A percentile compares a stretch with the other conserved stretches of the same genome.
These are phyloP conservation scores for Apodemus agrarius DNA, from an alignment of 2,797 vertebrate genomes.

Conservation along the genomic window DNA sequence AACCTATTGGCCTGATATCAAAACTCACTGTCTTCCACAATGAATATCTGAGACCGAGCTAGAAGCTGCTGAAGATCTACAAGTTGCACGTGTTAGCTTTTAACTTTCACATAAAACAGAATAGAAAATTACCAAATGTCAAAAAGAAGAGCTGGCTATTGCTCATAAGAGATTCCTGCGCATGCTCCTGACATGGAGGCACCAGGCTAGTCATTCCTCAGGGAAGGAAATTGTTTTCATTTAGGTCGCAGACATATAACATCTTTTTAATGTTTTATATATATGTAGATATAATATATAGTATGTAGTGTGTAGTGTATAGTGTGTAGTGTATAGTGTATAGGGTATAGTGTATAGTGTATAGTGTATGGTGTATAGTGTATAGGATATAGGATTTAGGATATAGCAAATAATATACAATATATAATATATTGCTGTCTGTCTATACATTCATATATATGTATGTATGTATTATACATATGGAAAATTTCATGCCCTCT, in stretches of 20 bases:
- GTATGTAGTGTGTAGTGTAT: too few species aligned
- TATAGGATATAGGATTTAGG: too few species aligned
- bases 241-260: neutral
- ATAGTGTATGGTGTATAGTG: too few species aligned
- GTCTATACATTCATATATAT: neutral
- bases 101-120: slow-evolving; percentile 75
- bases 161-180: neutral
- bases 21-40: slow-evolving; percentile 20
- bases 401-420: too few species aligned
- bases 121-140: slow-evolving; percentile 31
- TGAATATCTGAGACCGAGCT: slow-evolving; percentile 25
- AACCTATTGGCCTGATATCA: neutral
- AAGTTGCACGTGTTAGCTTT: slow-evolving; percentile 54
- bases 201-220: neutral
- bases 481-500: neutral
- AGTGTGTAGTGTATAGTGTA: too few species aligned
- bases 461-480: neutral
- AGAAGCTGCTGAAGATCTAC: slow-evolving; percentile 36
- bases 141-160: slow-evolving; percentile 12
- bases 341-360: too few species aligned
- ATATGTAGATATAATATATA: too few species aligned
- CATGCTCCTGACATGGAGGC: neutral
- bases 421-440: too few species aligned
- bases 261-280: too few species aligned
- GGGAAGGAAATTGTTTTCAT: neutral